phyloP scores from a whole-genome alignment of 2,888 invertebrate genomes.

The Stenodera caucasica region DNA sequence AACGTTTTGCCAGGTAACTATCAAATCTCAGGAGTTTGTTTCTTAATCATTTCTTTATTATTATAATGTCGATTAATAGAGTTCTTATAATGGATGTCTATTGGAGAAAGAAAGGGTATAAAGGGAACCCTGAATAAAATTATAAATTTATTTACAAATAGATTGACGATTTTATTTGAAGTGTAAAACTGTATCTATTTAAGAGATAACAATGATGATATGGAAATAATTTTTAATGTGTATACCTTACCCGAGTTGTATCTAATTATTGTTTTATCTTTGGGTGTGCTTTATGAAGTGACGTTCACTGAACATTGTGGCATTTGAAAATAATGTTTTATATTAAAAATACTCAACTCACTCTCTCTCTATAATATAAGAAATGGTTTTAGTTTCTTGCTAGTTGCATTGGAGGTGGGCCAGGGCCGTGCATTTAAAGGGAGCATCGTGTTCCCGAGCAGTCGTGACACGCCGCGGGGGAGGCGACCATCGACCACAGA shows the following conservation, averaged over 20 bases:
- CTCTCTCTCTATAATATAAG: slow-evolving; percentile 1
- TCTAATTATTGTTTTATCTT: slow-evolving; percentile 2
- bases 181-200: not conserved
- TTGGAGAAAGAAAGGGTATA: no score
- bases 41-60: no score
- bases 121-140: no score
- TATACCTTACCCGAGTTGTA: not conserved
- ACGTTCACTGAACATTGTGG: slow-evolving; percentile 27
- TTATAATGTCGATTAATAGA: no score
- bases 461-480: slow-evolving; percentile 55
- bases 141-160: no score
- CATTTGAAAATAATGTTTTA: slow-evolving; percentile 39
- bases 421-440: slow-evolving; percentile 49
- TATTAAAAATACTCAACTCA: not conserved
- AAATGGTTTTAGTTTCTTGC: slow-evolving; percentile 3
- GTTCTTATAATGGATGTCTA: no score
- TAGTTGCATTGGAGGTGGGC: slow-evolving; percentile 27
- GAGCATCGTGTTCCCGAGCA: slow-evolving; percentile 55
- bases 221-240: not conserved
- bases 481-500: slow-evolving; percentile 47
- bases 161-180: not conserved
- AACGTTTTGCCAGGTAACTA: slow-evolving; percentile 89
- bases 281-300: slow-evolving; percentile 10
- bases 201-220: not conserved
- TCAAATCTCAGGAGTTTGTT: slow-evolving; percentile 38